Evolutionary conservation across 2,888 invertebrate genomes (phyloP), one percentile per base, ranked within the genome.

Genomic region (Periphyllus acericola): DNA sequence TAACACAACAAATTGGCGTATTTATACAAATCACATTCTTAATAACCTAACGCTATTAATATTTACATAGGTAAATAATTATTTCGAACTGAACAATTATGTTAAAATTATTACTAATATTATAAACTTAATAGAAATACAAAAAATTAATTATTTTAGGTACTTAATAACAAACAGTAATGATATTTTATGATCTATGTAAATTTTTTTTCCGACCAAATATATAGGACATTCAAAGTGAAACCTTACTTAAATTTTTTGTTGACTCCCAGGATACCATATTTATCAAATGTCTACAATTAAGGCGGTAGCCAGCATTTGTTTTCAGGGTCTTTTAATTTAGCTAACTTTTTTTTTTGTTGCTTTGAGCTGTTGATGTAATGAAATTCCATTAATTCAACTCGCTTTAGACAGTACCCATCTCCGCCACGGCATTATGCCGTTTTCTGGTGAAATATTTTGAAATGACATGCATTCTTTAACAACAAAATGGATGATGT

Each of bases 1-100:
- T 83, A 83, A 75, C 36, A 83, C 21, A 83, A 83, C 60, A 75
- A 75, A 83, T 83, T 83, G 40, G 75, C 75, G 60, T 66, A 32
- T 83, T 75, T 60, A 75, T 66, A 83, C 60, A 83, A 75, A 83
- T 83, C 74, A 75, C 75, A 60, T 74, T 36, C 6, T 74, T 74
- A 32, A 34, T 74, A 40, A 66, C 60, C 83, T 75, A 83, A 75
- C 8, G 36, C 75, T 21, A 9, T 72, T 21, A 34, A 25, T 52
- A 71, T 74, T n/a, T 36, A 74, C 19, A 55, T 74, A 21, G 21
- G 55, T 55, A 34, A 25, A 72, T 74, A 72, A n/a, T 68, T n/a
- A 68, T n/a, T 29, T 82, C 6, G 71, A 82, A 83, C 40, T 29
- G 83, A 74, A 83, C 83, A 83, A 75, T 74, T n/a, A 52, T 82